Evolutionary conservation across 2,888 invertebrate species (phyloP), one percentile per base, ranked within the genome.

Genomic region (Venustoraphidia nigricollis): DNA sequence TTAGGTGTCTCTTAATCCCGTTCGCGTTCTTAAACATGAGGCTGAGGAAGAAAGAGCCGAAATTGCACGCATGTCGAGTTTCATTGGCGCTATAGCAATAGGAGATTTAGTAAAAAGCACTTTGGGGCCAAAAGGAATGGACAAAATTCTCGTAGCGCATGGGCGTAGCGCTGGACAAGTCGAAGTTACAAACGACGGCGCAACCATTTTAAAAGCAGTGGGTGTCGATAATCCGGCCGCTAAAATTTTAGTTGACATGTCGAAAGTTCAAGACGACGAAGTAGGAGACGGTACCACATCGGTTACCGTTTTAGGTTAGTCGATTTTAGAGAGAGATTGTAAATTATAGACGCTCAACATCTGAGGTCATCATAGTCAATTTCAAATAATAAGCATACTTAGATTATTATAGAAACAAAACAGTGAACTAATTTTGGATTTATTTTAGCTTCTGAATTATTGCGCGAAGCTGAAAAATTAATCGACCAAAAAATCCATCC

Each of bases 251-350:
- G 95, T 98, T n/a, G 94, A 98, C 57, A 96, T 98, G 81, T 90
- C 97, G 10, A 88, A 90, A 68, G 94, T 94, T 3, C 98, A 98
- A 65, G 98, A 98, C 70, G 94, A 94, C 64, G 98, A 98, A 76
- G 97, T 98, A 50, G 98, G 98, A 41, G 98, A 99, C 77, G 98
- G 98, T 10, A 99, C 98, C n/a, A 99, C 98, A 39, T 97, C 97
- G 1, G 98, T 99, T 1, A 93, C 96, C 47, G 97, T 95, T 40
- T 69, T 83, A 53, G 83, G 83, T 83, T 65, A 55, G 63, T 58
- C 34, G 39, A 34, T 36, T 51, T 40, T 36, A n/a, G n/a, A n/a
- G n/a, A n/a, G n/a, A n/a, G n/a, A n/a, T n/a, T n/a, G n/a, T n/a
- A n/a, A n/a, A n/a, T n/a, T n/a, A n/a, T n/a, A n/a, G n/a, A n/a